Percentiles rank a stretch among this genome's conserved stretches.
These are phyloP conservation scores for Heliconius cydno DNA, from an alignment of 2,888 invertebrate genomes.

Conservation along the genomic window DNA sequence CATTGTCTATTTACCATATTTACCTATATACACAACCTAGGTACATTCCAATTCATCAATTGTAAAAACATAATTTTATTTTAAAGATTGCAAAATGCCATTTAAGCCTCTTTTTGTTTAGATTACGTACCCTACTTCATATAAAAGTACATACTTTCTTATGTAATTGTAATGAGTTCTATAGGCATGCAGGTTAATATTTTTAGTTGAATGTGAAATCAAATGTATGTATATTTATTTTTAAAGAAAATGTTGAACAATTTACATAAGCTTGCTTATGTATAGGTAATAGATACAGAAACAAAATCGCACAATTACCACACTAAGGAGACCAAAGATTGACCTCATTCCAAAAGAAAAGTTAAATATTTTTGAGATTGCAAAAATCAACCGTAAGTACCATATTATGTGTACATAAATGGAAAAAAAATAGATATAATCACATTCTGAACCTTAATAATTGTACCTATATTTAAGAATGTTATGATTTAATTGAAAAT, in stretches of 20 bases:
- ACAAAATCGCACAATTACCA: conserved; percentile 63
- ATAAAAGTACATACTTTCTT: background rate
- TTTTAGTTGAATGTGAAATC: too few species aligned
- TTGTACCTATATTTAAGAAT: background rate
- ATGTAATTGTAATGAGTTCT: background rate
- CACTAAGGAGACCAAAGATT: conserved; percentile 70
- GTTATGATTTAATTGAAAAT: background rate
- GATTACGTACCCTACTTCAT: background rate
- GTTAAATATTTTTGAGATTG: conserved; percentile 59
- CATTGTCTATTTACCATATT: background rate
- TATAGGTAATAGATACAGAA: background rate
- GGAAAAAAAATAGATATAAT: background rate
- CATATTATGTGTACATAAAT: background rate
- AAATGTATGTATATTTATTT: background rate
- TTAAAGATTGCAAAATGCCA: background rate
- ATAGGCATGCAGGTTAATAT: too few species aligned
- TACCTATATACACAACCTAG: background rate
- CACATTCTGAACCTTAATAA: background rate
- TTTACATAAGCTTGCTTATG: background rate
- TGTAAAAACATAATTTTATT: background rate
- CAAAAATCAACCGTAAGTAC: background rate
- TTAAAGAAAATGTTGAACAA: background rate
- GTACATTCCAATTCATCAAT: background rate
- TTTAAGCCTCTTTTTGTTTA: too few species aligned
- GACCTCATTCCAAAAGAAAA: conserved; percentile 55